Evolutionary conservation across 2,797 vertebrate species (phyloP).

Genomic region (Falco novaeseelandiae): DNA sequence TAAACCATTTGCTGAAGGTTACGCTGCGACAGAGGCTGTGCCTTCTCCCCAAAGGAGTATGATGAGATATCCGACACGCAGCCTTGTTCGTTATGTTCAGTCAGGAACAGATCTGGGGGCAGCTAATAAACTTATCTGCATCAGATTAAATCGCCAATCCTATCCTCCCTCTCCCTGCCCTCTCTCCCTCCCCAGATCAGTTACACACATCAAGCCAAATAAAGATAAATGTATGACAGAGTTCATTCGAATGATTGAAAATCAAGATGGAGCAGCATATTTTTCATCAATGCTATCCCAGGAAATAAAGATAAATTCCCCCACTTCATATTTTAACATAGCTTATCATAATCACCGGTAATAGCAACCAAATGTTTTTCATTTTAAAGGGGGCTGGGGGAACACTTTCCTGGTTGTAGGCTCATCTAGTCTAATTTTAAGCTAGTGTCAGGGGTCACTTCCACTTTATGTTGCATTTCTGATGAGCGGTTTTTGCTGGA

Average conservation of each 20-base stretch:
- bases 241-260: slow-evolving; percentile 48
- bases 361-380: slow-evolving; percentile 74
- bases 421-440: slow-evolving; percentile 43
- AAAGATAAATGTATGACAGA: slow-evolving; percentile 56
- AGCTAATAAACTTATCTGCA: slow-evolving; percentile 51
- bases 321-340: slow-evolving; percentile 66
- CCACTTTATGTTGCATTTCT: slow-evolving; percentile 54
- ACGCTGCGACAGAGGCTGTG: not conserved
- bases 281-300: slow-evolving; percentile 67
- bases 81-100: not conserved
- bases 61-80: not conserved
- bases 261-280: slow-evolving; percentile 68
- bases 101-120: slow-evolving; percentile 25
- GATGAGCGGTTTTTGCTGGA: not conserved
- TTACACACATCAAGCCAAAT: slow-evolving; percentile 26
- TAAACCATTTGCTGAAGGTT: not conserved
- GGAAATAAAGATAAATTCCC: slow-evolving; percentile 75
- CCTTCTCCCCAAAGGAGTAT: not conserved
- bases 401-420: slow-evolving; percentile 31
- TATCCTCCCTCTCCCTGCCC: not conserved
- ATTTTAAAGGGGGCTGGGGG: not conserved
- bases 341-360: slow-evolving; percentile 70
- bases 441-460: slow-evolving; percentile 58
- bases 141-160: slow-evolving; percentile 54
- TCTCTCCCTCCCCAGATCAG: not conserved